These are phyloP conservation scores for Steinernema hermaphroditum DNA, from an alignment of 2,888 invertebrate species.

Conservation along the genomic window DNA sequence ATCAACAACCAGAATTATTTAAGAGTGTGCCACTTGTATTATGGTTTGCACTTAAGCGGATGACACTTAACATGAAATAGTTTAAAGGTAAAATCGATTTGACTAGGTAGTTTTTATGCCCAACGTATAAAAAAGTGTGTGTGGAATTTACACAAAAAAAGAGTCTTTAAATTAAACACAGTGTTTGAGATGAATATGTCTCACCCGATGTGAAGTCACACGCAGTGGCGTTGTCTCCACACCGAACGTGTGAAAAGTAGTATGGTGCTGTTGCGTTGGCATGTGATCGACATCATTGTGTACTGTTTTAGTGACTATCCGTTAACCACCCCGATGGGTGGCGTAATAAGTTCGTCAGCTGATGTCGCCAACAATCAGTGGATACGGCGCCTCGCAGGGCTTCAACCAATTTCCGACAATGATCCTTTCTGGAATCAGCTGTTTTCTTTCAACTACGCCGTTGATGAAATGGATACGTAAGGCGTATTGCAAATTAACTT, in stretches of 20 bases:
- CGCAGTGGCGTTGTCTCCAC: too few species aligned
- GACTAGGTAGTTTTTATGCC: not conserved
- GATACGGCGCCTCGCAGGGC: slow-evolving; percentile 79
- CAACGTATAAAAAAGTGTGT: not conserved
- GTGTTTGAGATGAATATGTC: too few species aligned
- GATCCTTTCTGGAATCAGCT: slow-evolving; percentile 92
- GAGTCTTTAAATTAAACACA: not conserved
- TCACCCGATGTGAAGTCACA: too few species aligned
- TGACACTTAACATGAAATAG: too few species aligned
- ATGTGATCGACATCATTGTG: too few species aligned
- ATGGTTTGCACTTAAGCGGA: too few species aligned
- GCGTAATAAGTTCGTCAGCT: slow-evolving; percentile 17
- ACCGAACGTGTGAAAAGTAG: not conserved
- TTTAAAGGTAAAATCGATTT: too few species aligned
- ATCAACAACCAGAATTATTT: too few species aligned
- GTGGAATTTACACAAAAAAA: not conserved
- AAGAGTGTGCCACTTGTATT: too few species aligned
- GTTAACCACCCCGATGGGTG: slow-evolving; percentile 11
- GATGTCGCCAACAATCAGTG: slow-evolving; percentile 79
- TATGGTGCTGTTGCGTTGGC: slow-evolving; percentile 5
- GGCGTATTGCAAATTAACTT: slow-evolving; percentile 20
- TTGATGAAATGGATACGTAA: slow-evolving; percentile 60
- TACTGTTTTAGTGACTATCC: not conserved
- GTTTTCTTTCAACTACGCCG: slow-evolving; percentile 76
- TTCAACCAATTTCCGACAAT: slow-evolving; percentile 79